Conservation (phyloP, 64 coral and sea anemone species). For the Pachyseris speciosa region DNA sequence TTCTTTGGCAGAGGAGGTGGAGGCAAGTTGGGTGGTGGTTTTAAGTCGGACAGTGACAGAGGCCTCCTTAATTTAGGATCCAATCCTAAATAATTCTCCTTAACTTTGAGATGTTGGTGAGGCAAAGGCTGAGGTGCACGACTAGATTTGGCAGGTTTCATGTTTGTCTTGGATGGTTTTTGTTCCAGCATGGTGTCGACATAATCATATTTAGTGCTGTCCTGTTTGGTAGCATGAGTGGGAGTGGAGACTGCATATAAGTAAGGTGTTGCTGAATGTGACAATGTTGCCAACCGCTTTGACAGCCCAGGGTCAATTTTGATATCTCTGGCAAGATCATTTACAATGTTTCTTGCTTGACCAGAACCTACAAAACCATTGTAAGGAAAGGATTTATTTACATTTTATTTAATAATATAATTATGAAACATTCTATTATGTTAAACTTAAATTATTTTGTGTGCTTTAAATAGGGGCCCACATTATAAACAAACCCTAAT, state of each 20-base stretch:
- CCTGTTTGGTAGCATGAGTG: not conserved
- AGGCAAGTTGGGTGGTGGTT: constrained; percentile 49
- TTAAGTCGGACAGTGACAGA: constrained; percentile 64
- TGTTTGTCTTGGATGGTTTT: not conserved
- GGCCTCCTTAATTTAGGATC: constrained; percentile 44
- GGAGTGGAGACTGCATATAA: constrained; percentile 29
- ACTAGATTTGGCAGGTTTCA: not conserved
- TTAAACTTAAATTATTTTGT: too few species aligned
- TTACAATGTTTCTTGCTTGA: constrained; percentile 44
- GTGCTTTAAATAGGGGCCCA: too few species aligned
- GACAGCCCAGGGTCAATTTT: constrained; percentile 12
- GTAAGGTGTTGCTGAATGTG: not conserved
- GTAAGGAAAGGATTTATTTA: not conserved
- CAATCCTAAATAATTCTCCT: not conserved
- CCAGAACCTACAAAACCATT: not conserved
- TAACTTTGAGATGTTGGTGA: not conserved
- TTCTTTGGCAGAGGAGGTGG: constrained; percentile 61
- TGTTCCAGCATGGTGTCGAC: not conserved
- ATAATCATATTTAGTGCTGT: not conserved
- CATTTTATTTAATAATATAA: not conserved
- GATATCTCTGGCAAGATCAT: constrained; percentile 34
- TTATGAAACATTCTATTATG: not conserved
- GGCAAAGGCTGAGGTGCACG: not conserved
- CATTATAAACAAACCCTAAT: too few species aligned
- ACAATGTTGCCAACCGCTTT: not conserved